Percentiles rank a stretch among this genome's conserved stretches.
Evolutionary conservation across 2,797 vertebrate species (phyloP).

Genomic region (Sciurus vulgaris): DNA sequence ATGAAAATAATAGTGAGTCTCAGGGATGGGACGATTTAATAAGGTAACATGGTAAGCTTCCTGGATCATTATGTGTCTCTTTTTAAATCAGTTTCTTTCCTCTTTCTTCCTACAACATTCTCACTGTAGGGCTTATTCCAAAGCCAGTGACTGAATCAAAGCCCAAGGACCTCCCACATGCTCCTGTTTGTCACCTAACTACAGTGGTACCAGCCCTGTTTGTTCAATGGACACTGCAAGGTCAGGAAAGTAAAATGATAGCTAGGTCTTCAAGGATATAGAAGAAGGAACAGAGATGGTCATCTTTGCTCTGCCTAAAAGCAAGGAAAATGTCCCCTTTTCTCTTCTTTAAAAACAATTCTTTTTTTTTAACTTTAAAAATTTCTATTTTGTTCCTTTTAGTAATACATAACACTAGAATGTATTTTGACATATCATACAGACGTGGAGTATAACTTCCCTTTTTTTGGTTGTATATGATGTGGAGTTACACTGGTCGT

Average conservation of each 20-base stretch:
- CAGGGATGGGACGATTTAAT: background rate
- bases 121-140: background rate
- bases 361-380: too few species aligned
- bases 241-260: background rate
- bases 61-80: background rate
- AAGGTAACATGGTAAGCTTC: background rate
- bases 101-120: background rate
- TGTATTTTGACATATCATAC: too few species aligned
- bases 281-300: background rate
- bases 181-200: background rate
- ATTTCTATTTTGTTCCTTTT: too few species aligned
- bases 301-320: background rate
- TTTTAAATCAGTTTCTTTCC: background rate
- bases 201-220: background rate
- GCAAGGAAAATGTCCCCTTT: background rate
- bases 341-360: background rate
- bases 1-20: background rate
- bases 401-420: too few species aligned
- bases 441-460: too few species aligned
- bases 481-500: too few species aligned
- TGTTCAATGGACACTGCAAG: background rate
- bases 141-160: background rate
- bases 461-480: too few species aligned
- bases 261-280: background rate
- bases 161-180: background rate